Evolutionary conservation across 2,888 invertebrate species (phyloP), one percentile per base, ranked within the genome.

Genomic region (Oxytorus armatus): DNA sequence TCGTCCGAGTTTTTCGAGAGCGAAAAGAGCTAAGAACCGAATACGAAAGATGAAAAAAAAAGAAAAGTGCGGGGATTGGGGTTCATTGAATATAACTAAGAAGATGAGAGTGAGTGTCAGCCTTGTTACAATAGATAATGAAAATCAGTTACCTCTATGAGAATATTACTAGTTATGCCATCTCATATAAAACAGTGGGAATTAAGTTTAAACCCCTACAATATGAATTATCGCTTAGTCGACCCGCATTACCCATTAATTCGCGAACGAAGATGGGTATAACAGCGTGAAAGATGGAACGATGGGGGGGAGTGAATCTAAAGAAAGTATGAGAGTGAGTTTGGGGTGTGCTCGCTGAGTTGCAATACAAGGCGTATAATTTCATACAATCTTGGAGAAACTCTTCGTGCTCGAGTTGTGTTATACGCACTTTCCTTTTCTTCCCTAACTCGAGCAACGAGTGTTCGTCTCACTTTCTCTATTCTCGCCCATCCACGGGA

Each of bases 361-460:
- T 86, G 86, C 86, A 84, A 85, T 87, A 87, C 86, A 88, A 86
- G 86, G 81, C 86, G 85, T 87, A 87, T 87, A 90, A 89, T 88
- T 89, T 89, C 87, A 86, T 87, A 88, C 86, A 88, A 88, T 90
- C 88, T 89, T 87, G 87, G 83, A 77, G 85, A 82, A 86, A 86
- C 83, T 63, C 77, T 66, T 51, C 77, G 77, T 36, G 63, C 66
- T 42, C 53, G 61, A 63, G 69, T 44, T 68, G 66, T 53, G 44
- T 53, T 23, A 29, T 70, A 69, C 68, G 44, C 73, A 42, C 61
- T 77, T 68, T 63, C 65, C 59, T 23, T 14, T 55, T 75, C 72
- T 65, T n/a, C 47, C 61, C 47, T 14, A 1, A 3, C 23, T 10
- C 25, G 25, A 25, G 25, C 16, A 23, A 3, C 5, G 25, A 39